phyloP scores from a whole-genome alignment of 2,113 vertebrate species.

The Sakesphorus luctuosus region DNA sequence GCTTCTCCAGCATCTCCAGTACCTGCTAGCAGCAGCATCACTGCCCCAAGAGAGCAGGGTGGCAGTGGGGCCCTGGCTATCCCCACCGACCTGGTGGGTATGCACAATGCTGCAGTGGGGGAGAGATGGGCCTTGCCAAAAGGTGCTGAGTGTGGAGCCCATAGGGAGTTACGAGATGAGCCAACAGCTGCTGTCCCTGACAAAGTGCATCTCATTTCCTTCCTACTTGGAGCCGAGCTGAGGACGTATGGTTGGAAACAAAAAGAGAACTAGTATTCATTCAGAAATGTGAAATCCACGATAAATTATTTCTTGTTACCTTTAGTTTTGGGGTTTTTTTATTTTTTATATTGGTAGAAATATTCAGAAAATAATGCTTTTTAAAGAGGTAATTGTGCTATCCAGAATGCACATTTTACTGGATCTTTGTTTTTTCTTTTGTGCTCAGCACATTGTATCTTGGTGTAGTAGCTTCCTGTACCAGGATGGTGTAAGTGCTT shows the following conservation, averaged over 20 bases:
- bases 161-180: background rate
- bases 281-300: fast-evolving
- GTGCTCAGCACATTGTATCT: background rate
- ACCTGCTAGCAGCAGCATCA: background rate
- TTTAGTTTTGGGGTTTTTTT: too few species aligned
- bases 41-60: too few species aligned
- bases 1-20: background rate
- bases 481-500: background rate
- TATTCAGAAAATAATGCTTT: background rate
- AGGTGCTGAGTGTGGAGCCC: background rate
- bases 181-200: fast-evolving
- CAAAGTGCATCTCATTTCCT: background rate
- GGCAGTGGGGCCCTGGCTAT: fast-evolving
- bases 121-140: too few species aligned
- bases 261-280: background rate
- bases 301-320: background rate
- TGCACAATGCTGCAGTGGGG: background rate
- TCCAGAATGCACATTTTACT: background rate
- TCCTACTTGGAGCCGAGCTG: background rate
- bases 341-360: background rate
- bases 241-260: fast-evolving
- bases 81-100: background rate
- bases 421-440: background rate
- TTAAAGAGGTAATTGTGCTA: background rate
- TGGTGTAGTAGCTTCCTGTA: background rate